phyloP scores from a whole-genome alignment of 2,113 vertebrate genomes.

The Pomatostomus ruficeps region DNA sequence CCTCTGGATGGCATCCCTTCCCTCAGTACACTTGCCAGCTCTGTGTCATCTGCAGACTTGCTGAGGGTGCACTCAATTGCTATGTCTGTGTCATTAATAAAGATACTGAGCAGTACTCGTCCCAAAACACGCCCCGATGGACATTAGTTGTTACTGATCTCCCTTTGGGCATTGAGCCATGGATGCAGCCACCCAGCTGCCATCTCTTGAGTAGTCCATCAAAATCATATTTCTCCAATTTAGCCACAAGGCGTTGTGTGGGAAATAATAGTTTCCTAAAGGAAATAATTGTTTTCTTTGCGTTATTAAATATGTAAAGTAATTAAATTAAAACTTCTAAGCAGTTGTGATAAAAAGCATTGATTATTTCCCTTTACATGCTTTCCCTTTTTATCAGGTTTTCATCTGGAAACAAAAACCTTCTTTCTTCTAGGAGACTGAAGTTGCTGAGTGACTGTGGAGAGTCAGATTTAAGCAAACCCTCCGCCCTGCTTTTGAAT shows the following conservation, averaged over 20 bases:
- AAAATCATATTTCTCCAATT: background rate
- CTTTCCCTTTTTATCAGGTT: background rate
- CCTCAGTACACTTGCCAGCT: background rate
- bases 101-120: background rate
- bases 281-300: background rate
- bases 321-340: background rate
- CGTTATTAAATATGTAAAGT: background rate
- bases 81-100: background rate
- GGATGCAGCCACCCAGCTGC: background rate
- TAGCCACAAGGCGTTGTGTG: background rate
- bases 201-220: background rate
- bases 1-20: background rate
- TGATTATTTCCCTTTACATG: background rate
- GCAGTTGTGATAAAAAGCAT: background rate
- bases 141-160: background rate
- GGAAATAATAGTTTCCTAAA: background rate
- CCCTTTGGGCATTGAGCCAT: background rate
- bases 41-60: background rate
- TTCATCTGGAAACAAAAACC: background rate
- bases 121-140: background rate
- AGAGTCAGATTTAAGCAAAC: background rate
- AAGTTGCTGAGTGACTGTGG: background rate
- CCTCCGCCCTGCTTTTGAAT: background rate
- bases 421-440: background rate
- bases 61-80: rapidly evolving